phyloP scores from a whole-genome alignment of 2,113 vertebrate genomes.

The Pyxicephalus adspersus region DNA sequence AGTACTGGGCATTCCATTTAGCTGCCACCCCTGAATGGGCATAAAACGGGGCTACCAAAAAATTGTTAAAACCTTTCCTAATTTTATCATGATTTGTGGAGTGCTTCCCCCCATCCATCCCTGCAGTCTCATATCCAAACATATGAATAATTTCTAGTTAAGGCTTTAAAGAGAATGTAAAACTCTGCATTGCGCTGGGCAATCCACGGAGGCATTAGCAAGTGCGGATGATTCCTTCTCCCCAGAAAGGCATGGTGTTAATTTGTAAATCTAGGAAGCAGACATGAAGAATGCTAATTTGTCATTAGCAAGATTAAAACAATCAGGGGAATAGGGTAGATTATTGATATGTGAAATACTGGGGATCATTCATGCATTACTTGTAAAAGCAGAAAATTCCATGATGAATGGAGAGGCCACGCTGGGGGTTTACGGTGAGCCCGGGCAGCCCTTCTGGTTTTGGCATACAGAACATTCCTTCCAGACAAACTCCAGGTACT shows the following conservation, averaged over 20 bases:
- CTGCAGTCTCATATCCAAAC: conserved; percentile 69
- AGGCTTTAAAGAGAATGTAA: conserved; percentile 71
- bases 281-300: conserved; percentile 80
- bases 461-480: background rate
- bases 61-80: conserved; percentile 76
- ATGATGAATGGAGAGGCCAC: conserved; percentile 62
- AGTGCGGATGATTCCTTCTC: conserved; percentile 74
- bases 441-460: background rate
- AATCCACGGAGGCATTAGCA: conserved; percentile 73
- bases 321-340: conserved; percentile 79
- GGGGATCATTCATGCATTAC: conserved; percentile 71
- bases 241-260: conserved; percentile 74
- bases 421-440: background rate
- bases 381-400: conserved; percentile 68
- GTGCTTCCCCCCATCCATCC: conserved; percentile 63
- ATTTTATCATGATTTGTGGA: conserved; percentile 63
- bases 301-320: conserved; percentile 82
- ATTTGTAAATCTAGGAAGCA: conserved; percentile 80
- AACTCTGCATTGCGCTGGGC: conserved; percentile 72
- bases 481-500: background rate
- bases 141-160: conserved; percentile 73
- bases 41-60: conserved; percentile 32
- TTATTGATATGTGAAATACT: conserved; percentile 80
- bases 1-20: too few relatives aligned
- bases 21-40: too few relatives aligned